phyloP scores from a whole-genome alignment of 2,797 vertebrate genomes.

The Falco concolor region DNA sequence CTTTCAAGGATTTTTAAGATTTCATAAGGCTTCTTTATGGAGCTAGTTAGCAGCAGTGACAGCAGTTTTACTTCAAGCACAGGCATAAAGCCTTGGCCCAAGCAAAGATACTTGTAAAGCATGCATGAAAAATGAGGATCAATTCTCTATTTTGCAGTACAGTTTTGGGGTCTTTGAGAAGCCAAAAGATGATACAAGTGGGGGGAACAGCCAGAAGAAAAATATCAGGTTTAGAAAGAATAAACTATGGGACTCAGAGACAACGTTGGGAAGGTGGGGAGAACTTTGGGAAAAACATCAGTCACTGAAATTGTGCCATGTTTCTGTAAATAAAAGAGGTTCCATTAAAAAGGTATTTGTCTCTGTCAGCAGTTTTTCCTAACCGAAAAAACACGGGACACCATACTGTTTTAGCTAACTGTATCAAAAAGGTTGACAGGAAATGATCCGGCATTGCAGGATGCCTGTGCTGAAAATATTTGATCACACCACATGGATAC shows the following conservation, averaged over 20 bases:
- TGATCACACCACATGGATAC: neutral
- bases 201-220: neutral
- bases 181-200: neutral
- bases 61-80: neutral
- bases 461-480: neutral
- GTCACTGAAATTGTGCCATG: neutral
- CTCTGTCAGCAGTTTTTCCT: neutral
- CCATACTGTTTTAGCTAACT: neutral
- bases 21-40: neutral
- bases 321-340: neutral
- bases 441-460: neutral
- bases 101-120: neutral
- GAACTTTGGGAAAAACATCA: neutral
- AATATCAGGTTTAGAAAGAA: neutral
- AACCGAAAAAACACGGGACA: neutral
- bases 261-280: fast-evolving
- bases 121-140: neutral
- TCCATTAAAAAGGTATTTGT: neutral
- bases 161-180: neutral
- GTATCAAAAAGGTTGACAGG: neutral
- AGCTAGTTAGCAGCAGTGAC: neutral
- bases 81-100: neutral
- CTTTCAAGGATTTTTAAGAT: neutral
- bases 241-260: neutral
- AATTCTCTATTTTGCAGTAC: neutral